Percentiles rank a stretch among this genome's conserved stretches.
phyloP scores from a whole-genome alignment of 2,113 vertebrate species.

The Laticauda laticaudata region DNA sequence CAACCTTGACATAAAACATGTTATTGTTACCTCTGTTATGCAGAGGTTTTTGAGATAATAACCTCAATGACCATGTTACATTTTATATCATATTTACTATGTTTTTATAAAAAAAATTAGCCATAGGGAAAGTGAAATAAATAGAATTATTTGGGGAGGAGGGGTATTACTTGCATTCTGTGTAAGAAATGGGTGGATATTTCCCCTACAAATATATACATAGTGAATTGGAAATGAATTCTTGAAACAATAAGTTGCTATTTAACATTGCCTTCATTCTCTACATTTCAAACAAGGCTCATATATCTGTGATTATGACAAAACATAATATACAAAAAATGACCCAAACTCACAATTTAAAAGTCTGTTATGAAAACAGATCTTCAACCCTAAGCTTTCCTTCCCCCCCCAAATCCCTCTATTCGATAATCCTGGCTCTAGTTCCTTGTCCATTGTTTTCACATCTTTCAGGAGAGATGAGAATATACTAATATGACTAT shows the following conservation, averaged over 20 bases:
- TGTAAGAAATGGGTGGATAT: constrained; percentile 35
- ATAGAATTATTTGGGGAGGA: background rate
- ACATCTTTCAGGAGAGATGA: constrained; percentile 14
- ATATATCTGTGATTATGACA: background rate
- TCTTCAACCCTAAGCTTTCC: background rate
- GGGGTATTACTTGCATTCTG: background rate
- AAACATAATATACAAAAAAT: background rate
- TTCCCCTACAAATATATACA: constrained; percentile 35
- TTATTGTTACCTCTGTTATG: background rate
- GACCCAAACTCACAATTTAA: background rate
- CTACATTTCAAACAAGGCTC: background rate
- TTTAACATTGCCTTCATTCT: constrained; percentile 29
- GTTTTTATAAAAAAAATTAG: background rate
- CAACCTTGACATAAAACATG: background rate
- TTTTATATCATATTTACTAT: too few species aligned
- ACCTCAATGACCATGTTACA: background rate
- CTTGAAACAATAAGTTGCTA: constrained; percentile 26
- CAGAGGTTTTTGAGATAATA: background rate
- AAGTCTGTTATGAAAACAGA: constrained; percentile 15
- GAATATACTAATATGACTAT: constrained; percentile 25
- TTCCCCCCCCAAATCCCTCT: too few species aligned
- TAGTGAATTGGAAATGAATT: constrained; percentile 48
- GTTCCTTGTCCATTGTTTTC: background rate
- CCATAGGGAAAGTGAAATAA: background rate
- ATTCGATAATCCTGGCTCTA: background rate